Conservation (phyloP, 2,113 vertebrate genomes). For the Tragelaphus imberbis region DNA sequence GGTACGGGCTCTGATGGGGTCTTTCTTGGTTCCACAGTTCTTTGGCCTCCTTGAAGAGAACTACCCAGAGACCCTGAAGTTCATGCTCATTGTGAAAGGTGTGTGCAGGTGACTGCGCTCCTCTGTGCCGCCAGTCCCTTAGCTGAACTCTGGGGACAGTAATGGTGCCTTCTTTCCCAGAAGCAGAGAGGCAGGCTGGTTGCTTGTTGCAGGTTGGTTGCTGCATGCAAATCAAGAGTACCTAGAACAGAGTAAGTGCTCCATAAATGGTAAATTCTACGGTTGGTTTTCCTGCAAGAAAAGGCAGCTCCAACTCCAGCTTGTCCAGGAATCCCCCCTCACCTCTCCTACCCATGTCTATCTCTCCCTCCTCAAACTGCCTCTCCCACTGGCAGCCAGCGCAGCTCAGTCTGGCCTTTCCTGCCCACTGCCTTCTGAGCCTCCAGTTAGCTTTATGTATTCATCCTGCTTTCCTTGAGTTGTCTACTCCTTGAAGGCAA, state of each 20-base stretch:
- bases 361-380: neutral
- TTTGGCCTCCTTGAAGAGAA: constrained; percentile 96
- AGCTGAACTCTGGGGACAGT: neutral
- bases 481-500: neutral
- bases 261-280: neutral
- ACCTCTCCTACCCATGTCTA: neutral
- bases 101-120: neutral
- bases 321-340: neutral
- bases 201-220: neutral
- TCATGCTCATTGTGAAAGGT: constrained; percentile 94
- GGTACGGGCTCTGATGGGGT: neutral
- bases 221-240: neutral
- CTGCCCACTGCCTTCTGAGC: neutral
- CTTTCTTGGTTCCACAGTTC: constrained; percentile 77
- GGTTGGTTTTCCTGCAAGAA: neutral
- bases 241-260: neutral
- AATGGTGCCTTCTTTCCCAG: neutral
- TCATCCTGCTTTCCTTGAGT: neutral
- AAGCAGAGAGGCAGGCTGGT: neutral
- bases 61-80: constrained; percentile 93
- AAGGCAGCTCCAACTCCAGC: neutral
- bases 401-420: neutral
- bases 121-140: neutral
- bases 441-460: neutral
- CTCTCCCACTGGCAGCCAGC: neutral